Percentiles rank a stretch among this genome's conserved stretches.
These are phyloP conservation scores for Accipiter virgatus DNA, from an alignment of 2,113 vertebrate genomes.

Conservation along the genomic window DNA sequence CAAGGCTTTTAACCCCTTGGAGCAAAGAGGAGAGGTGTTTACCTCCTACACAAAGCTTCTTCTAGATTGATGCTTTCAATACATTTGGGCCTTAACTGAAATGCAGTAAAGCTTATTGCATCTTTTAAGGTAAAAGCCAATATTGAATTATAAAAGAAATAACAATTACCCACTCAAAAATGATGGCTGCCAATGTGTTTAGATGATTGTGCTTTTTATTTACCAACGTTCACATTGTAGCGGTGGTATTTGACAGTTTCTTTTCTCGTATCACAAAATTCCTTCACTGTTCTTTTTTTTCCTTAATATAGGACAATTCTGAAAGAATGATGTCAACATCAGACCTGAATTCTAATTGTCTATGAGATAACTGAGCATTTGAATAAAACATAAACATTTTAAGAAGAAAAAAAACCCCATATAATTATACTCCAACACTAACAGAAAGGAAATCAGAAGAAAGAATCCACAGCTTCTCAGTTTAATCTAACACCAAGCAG, in stretches of 20 bases:
- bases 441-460: background rate
- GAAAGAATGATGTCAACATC: background rate
- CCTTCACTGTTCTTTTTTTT: background rate
- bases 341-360: background rate
- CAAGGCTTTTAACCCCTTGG: background rate
- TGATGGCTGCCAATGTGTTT: background rate
- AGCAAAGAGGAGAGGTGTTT: background rate
- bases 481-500: background rate
- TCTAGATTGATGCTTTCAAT: background rate
- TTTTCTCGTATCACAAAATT: background rate
- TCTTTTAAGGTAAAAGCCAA: background rate
- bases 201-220: background rate
- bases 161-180: background rate
- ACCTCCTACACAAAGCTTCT: background rate
- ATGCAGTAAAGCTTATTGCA: background rate
- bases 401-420: background rate
- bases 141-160: background rate
- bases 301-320: background rate
- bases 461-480: background rate
- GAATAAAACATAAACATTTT: background rate
- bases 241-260: background rate
- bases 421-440: background rate
- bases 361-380: background rate
- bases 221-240: background rate
- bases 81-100: background rate